Percentiles rank a stretch among this genome's conserved stretches.
Conservation (phyloP, 2,113 vertebrate genomes). For the Nerophis lumbriciformis region DNA sequence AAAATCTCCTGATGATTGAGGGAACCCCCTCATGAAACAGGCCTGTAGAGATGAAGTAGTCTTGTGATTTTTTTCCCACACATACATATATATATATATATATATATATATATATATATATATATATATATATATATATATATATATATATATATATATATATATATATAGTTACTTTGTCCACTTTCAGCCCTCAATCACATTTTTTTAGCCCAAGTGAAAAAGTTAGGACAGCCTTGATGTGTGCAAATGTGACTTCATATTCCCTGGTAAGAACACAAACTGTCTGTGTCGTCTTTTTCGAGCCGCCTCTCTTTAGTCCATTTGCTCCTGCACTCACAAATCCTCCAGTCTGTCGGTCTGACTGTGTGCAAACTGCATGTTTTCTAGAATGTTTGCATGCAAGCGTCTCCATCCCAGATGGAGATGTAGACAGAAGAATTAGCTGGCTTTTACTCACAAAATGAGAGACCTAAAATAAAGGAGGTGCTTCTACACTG, state of each 20-base stretch:
- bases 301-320: slow-evolving; percentile 8
- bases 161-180: too few species aligned
- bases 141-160: too few species aligned
- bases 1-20: too few species aligned
- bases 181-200: too few species aligned
- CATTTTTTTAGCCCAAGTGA: too few species aligned
- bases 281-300: slow-evolving; percentile 39
- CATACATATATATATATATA: too few species aligned
- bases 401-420: slow-evolving; percentile 17
- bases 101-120: too few species aligned
- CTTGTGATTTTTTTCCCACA: too few species aligned
- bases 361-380: slow-evolving; percentile 29
- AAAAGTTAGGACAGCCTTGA: too few species aligned
- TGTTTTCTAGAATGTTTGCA: not conserved
- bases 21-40: too few species aligned
- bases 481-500: not conserved
- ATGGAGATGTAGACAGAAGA: slow-evolving; percentile 36
- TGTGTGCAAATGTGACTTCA: slow-evolving; percentile 2
- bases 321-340: slow-evolving; percentile 20
- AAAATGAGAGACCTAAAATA: slow-evolving; percentile 16
- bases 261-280: slow-evolving; percentile 24
- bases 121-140: too few species aligned
- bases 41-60: too few species aligned
- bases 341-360: slow-evolving; percentile 12
- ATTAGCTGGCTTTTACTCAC: slow-evolving; percentile 12